Evolutionary conservation across 2,113 vertebrate species (phyloP).

Genomic region (Menura novaehollandiae): DNA sequence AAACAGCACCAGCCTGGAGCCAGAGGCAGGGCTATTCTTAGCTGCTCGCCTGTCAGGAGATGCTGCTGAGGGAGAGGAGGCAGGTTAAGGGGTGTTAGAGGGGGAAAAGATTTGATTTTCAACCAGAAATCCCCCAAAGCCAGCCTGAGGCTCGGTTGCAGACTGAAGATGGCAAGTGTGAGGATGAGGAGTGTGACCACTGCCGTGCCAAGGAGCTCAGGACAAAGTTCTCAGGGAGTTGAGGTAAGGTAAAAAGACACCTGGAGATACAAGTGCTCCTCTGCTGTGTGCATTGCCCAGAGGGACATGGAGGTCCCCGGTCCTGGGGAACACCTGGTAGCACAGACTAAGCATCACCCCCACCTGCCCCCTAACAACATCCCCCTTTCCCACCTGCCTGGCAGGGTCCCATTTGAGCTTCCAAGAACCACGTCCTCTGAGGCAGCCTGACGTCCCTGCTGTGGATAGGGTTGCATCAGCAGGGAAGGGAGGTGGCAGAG

Average conservation of each 20-base stretch:
- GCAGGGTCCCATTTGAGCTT: not conserved
- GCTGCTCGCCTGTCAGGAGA: not conserved
- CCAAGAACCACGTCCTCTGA: not conserved
- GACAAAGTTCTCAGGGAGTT: not conserved
- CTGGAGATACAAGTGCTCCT: not conserved
- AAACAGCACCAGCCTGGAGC: slow-evolving; percentile 58
- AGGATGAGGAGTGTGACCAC: not conserved
- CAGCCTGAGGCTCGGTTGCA: not conserved
- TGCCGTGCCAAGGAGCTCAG: fast-evolving
- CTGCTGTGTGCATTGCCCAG: not conserved
- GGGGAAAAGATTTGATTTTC: not conserved
- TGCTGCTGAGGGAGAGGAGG: not conserved
- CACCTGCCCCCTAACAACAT: not conserved
- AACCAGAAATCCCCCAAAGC: not conserved
- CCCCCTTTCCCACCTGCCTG: not conserved
- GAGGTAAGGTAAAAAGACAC: not conserved
- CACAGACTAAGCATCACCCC: not conserved
- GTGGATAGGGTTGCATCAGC: not conserved
- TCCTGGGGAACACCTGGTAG: not conserved
- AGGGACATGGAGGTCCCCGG: not conserved
- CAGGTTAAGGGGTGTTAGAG: not conserved
- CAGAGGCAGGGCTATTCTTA: slow-evolving; percentile 44
- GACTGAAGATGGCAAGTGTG: not conserved
- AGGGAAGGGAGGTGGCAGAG: not conserved
- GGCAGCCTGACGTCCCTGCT: not conserved